phyloP scores from a whole-genome alignment of 35 echinoderm and acorn worm species.

The Ophioderma brevispina region DNA sequence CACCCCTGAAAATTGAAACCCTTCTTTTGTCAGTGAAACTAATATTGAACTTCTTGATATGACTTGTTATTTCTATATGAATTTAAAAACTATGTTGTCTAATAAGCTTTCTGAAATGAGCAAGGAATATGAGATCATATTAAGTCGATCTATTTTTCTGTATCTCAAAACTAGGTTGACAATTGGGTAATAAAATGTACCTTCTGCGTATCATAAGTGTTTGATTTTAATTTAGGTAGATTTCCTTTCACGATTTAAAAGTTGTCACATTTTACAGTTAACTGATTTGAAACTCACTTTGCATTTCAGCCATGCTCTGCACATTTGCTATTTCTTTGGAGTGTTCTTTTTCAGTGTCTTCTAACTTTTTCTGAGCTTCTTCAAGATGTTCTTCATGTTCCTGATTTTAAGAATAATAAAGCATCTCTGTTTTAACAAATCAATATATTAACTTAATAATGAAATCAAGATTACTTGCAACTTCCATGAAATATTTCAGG shows the following conservation, averaged over 20 bases:
- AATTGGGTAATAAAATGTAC: not conserved
- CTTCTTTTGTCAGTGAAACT: no score
- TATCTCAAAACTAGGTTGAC: not conserved
- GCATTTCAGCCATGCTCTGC: not conserved
- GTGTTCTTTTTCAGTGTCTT: not conserved
- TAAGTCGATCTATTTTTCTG: not conserved
- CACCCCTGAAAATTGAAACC: no score
- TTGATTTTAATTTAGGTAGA: not conserved
- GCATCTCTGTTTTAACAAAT: no score
- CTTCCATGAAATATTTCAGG: no score
- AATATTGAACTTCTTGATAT: no score
- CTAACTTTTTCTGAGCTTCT: constrained; percentile 3
- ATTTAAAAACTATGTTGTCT: no score
- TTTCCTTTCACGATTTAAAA: not conserved
- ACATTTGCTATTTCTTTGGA: not conserved
- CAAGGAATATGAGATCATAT: not conserved
- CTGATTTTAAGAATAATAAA: constrained; percentile 1
- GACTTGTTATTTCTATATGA: no score
- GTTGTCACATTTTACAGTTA: no score
- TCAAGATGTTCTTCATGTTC: not conserved
- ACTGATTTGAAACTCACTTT: not conserved
- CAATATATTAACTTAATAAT: no score
- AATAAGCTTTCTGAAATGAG: not conserved
- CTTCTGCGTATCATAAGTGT: not conserved
- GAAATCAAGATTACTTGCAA: no score